Evolutionary conservation across 1,140 invertebrate genomes (phyloP).

Genomic region (Pseudomyrmex dendroicus): DNA sequence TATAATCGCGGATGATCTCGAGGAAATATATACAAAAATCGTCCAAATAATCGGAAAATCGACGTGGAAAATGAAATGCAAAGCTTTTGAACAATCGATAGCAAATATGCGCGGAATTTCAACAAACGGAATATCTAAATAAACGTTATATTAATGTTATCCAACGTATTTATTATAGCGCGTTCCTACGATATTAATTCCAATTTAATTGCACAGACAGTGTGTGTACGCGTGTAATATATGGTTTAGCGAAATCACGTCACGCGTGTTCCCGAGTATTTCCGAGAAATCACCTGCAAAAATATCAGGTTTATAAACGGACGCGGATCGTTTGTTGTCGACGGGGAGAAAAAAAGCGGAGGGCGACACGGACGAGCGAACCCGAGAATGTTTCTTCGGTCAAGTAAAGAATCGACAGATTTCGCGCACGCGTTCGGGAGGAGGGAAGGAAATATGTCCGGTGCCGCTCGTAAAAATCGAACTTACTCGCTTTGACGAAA

Average conservation of each 20-base stretch:
- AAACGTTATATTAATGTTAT: too few species aligned
- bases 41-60: not conserved
- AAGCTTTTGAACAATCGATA: not conserved
- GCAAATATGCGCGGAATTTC: not conserved
- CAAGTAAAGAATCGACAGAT: constrained; percentile 41
- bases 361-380: constrained; percentile 5
- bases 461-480: constrained; percentile 54
- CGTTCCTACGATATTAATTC: not conserved
- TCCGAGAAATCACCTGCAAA: constrained; percentile 28
- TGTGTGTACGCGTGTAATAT: too few species aligned
- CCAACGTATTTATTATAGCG: too few species aligned
- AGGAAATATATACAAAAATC: not conserved
- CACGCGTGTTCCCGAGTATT: not conserved
- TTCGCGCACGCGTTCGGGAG: not conserved
- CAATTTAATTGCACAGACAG: not conserved
- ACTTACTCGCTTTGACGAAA: constrained; percentile 11
- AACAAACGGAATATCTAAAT: too few species aligned
- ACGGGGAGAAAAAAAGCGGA: not conserved
- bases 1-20: constrained; percentile 9
- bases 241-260: not conserved
- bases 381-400: constrained; percentile 33
- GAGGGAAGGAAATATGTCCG: not conserved
- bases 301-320: constrained; percentile 21
- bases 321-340: not conserved
- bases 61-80: not conserved